phyloP scores from a whole-genome alignment of 2,888 invertebrate genomes.

The Helicoverpa assulta region DNA sequence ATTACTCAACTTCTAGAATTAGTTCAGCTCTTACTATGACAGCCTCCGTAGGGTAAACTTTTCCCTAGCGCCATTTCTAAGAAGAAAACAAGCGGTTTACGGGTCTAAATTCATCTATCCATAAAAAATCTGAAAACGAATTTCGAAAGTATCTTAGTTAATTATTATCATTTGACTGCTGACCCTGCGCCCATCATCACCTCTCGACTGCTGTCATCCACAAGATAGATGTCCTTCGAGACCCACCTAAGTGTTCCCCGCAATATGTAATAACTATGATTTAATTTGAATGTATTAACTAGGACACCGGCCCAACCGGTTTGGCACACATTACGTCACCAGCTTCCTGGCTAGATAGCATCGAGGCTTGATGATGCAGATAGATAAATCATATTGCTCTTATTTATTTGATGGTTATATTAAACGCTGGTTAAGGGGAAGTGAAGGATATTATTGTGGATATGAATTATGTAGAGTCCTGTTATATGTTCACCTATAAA shows the following conservation, averaged over 20 bases:
- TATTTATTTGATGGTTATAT: conserved; percentile 26
- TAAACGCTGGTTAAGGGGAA: background rate
- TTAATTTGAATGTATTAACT: conserved; percentile 28
- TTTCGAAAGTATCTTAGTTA: too few relatives aligned
- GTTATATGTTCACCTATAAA: too few relatives aligned
- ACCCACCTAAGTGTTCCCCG: background rate
- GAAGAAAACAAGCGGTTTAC: too few relatives aligned
- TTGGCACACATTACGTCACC: conserved; percentile 26
- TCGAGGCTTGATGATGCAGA: conserved; percentile 21
- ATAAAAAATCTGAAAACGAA: too few relatives aligned
- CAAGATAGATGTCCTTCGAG: background rate
- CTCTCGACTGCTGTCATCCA: background rate
- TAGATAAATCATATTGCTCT: conserved; percentile 23
- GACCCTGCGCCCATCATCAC: background rate
- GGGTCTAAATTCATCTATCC: too few relatives aligned
- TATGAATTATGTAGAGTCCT: too few relatives aligned
- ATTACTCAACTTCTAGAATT: too few relatives aligned
- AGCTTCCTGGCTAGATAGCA: conserved; percentile 35
- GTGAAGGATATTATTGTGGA: too few relatives aligned
- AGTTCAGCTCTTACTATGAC: too few relatives aligned
- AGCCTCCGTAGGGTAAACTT: too few relatives aligned
- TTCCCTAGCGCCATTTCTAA: too few relatives aligned
- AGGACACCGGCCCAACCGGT: conserved; percentile 25
- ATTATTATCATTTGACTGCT: background rate
- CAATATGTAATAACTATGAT: conserved; percentile 17